phyloP scores from a whole-genome alignment of 2,797 vertebrate species.

The Argyrosomus regius region DNA sequence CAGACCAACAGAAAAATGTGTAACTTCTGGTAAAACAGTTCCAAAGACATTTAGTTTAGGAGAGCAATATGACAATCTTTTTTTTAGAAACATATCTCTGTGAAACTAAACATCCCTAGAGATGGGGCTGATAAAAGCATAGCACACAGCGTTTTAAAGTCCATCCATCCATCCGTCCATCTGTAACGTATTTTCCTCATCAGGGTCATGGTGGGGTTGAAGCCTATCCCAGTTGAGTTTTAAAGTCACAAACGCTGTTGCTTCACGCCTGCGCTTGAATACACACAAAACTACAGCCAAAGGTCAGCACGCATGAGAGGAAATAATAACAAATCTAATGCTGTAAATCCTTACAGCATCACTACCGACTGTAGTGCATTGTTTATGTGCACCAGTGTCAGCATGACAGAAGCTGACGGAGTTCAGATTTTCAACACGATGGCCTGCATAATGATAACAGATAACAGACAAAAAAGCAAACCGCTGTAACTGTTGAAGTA shows the following conservation, averaged over 20 bases:
- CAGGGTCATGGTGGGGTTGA: too few relatives aligned
- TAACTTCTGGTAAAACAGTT: neutral
- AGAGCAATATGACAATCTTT: too few relatives aligned
- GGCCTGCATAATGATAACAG: neutral
- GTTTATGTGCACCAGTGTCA: neutral
- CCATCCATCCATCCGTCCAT: too few relatives aligned
- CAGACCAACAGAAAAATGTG: neutral
- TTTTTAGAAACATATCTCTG: too few relatives aligned
- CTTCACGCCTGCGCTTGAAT: neutral
- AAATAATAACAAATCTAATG: neutral
- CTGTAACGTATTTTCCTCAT: too few relatives aligned
- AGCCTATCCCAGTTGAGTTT: too few relatives aligned
- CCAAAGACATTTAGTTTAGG: too few relatives aligned
- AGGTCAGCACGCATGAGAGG: neutral
- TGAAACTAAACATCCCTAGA: neutral
- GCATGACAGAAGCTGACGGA: neutral
- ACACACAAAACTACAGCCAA: neutral
- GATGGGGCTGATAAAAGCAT: neutral
- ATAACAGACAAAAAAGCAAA: neutral
- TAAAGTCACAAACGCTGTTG: neutral
- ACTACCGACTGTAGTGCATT: neutral
- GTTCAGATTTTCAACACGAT: neutral
- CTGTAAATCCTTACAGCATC: neutral
- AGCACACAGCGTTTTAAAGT: neutral
- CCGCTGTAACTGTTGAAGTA: neutral